Base-by-base conservation (phyloP, 2,888 invertebrate genomes). In the Phorcus lineatus region DNA sequence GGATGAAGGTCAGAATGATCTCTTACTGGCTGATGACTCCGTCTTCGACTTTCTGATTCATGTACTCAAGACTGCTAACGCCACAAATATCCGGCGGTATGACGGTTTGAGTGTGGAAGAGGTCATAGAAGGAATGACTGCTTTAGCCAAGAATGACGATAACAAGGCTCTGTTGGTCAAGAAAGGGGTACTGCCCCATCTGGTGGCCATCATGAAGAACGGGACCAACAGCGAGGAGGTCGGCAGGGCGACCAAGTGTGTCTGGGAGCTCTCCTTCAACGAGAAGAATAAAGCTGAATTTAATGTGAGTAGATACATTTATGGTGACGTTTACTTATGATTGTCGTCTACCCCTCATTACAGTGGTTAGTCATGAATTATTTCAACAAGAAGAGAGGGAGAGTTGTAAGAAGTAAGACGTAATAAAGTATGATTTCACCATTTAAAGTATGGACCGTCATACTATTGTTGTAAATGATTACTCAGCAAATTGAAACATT, bases 211-310 rank as follows among this genome's bases (percentile, higher is more conserved):
- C 19, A 16, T 74, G n/a, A 74, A 52, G 24, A 13, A 47, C 6
- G 16, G 74, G 3, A 52, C 47, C 24, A 52, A 19, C 16, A 52
- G 11, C 11, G 74, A 52, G 19, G 74, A 52, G 52, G 52, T 47
- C 16, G 52, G 52, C n/a, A 40, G 24, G 17, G 74, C 74, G 3
- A 52, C 52, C 52, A 52, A 74, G 24, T 74, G 74, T 52, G 24
- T 74, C 28, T 52, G 52, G 74, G 74, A 74, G 36, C 74, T 74
- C 7, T 19, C 47, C 28, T 74, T 74, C 17, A 13, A 52, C 74
- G 24, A 74, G 28, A 22, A 74, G 24, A 74, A 74, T 52, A 47
- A 24, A 11, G 53, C 11, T 7, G 52, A 22, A 1, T 47, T 74
- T 47, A 40, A 47, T 47, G 74, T 74, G 11, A 52, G 74, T 74